Conservation (phyloP, 2,888 invertebrate species). For the Cinara cedri region DNA sequence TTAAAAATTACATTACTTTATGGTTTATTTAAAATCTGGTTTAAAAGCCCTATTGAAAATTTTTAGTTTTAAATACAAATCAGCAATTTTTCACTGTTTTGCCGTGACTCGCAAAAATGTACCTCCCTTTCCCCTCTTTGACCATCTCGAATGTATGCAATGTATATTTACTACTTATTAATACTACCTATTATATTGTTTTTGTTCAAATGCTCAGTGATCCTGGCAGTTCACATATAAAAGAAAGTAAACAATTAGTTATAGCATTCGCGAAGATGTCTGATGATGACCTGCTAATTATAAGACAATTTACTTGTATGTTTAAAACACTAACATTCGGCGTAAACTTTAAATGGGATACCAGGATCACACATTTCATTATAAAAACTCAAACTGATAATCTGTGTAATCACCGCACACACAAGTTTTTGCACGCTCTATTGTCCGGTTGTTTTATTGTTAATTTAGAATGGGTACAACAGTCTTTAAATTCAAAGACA, state of each 20-base stretch:
- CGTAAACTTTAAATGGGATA: neutral
- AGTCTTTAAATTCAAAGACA: neutral
- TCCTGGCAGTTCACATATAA: neutral
- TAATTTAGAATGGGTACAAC: neutral
- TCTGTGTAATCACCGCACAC: neutral
- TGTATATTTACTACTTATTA: neutral
- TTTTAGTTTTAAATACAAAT: too few species aligned
- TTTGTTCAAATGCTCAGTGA: neutral
- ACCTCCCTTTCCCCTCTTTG: too few species aligned
- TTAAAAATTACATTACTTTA: too few species aligned
- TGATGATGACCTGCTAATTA: neutral
- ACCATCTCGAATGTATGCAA: too few species aligned
- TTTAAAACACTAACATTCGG: neutral
- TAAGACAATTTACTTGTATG: neutral
- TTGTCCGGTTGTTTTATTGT: conserved; percentile 21
- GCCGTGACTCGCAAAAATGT: too few species aligned
- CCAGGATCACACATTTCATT: conserved; percentile 26
- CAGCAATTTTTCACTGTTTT: too few species aligned
- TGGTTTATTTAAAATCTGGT: too few species aligned
- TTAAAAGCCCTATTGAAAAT: too few species aligned
- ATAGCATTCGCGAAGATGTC: neutral
- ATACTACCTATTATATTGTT: neutral
- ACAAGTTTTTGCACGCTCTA: conserved; percentile 24
- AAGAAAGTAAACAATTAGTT: neutral
- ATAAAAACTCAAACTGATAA: neutral